Evolutionary conservation across 2,888 invertebrate species (phyloP).

Genomic region (Drosophila infuscata): DNA sequence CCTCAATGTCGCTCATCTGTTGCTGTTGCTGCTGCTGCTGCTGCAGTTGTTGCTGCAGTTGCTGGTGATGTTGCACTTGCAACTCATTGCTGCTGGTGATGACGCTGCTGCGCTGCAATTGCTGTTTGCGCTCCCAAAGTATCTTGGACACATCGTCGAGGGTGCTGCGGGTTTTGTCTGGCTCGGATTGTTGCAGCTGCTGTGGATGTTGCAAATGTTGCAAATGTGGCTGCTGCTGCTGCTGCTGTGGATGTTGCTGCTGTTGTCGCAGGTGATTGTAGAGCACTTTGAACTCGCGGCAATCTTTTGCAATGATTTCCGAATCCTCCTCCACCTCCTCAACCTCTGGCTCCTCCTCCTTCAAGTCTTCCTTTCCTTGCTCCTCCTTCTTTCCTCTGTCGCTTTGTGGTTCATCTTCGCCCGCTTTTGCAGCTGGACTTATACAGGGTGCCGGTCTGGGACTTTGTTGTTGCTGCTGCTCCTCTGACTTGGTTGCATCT

Average conservation of each 20-base stretch:
- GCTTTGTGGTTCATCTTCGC: conserved; percentile 1
- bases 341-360: background rate
- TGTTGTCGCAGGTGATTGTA: conserved; percentile 83
- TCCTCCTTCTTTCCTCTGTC: background rate
- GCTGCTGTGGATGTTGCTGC: conserved; percentile 44
- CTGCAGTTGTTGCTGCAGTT: conserved; percentile 25
- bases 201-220: conserved; percentile 26
- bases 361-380: background rate
- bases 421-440: conserved; percentile 52
- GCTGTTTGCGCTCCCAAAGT: conserved; percentile 69
- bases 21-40: conserved; percentile 39
- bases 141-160: conserved; percentile 74
- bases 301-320: conserved; percentile 56
- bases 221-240: conserved; percentile 55
- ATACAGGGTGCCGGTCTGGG: conserved; percentile 48
- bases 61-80: conserved; percentile 46
- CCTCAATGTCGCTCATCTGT: conserved; percentile 69
- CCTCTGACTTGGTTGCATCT: conserved; percentile 63
- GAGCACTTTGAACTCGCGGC: conserved; percentile 83
- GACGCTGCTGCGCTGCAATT: conserved; percentile 69
- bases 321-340: conserved; percentile 33
- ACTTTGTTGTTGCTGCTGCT: conserved; percentile 24
- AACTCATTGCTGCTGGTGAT: conserved; percentile 64
- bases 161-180: conserved; percentile 70
- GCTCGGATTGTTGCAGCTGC: conserved; percentile 58